phyloP scores from a whole-genome alignment of 2,797 vertebrate species.

The Miichthys miiuy region DNA sequence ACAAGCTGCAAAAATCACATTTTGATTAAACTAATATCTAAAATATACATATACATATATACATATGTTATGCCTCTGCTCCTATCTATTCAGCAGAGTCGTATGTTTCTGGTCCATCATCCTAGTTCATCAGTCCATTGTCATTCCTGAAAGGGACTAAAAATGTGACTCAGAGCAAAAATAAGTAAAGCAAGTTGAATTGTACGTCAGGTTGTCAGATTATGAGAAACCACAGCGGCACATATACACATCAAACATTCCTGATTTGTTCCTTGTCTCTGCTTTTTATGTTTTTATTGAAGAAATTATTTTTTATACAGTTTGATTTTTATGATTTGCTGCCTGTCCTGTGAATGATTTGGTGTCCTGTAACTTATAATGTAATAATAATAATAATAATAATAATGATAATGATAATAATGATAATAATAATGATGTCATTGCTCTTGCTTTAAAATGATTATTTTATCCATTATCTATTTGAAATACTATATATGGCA shows the following conservation, averaged over 20 bases:
- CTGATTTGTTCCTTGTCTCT: slow-evolving; percentile 35
- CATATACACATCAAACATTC: slow-evolving; percentile 57
- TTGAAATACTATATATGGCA: slow-evolving; percentile 15
- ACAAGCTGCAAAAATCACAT: not conserved
- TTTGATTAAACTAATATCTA: not conserved
- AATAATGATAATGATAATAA: no score
- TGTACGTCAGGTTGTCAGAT: slow-evolving; percentile 12
- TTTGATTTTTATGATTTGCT: slow-evolving; percentile 57
- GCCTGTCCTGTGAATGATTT: slow-evolving; percentile 44
- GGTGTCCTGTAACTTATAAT: not conserved
- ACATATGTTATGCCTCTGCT: not conserved
- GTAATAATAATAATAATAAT: no score
- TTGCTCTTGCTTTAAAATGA: slow-evolving; percentile 12
- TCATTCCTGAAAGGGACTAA: slow-evolving; percentile 39
- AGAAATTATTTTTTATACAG: slow-evolving; percentile 69
- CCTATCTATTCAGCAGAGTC: not conserved
- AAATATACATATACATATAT: not conserved
- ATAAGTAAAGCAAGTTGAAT: not conserved
- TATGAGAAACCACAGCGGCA: slow-evolving; percentile 14
- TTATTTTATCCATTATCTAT: slow-evolving; percentile 31
- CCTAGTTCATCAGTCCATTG: not conserved
- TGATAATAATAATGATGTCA: not conserved
- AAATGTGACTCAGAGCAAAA: slow-evolving; percentile 16
- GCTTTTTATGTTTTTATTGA: slow-evolving; percentile 53
- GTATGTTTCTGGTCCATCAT: not conserved